phyloP scores from a whole-genome alignment of 1,140 invertebrate genomes.

The Acyrthosiphon pisum region DNA sequence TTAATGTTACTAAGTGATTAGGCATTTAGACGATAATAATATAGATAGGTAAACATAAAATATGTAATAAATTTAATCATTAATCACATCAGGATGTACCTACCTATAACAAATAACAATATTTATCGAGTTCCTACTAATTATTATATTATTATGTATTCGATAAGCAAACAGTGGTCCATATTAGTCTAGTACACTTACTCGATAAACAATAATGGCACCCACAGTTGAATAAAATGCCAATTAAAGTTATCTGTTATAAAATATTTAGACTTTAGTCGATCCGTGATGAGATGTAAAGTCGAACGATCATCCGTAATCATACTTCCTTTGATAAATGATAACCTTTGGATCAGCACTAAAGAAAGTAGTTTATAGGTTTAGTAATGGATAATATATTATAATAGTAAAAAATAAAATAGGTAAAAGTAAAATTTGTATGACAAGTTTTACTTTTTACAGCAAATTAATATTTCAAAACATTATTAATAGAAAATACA shows the following conservation, averaged over 20 bases:
- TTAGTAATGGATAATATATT: conserved; percentile 3
- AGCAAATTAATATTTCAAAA: neutral
- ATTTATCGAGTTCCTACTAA: neutral
- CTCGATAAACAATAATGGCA: neutral
- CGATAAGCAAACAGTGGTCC: neutral
- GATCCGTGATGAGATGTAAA: neutral
- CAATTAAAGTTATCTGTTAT: neutral
- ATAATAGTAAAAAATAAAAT: conserved; percentile 23
- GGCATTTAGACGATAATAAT: neutral
- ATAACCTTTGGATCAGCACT: neutral
- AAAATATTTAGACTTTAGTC: conserved; percentile 21
- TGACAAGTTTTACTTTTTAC: neutral
- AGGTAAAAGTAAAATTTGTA: neutral
- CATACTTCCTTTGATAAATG: neutral
- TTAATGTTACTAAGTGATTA: neutral
- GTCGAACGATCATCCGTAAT: neutral
- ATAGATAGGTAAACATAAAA: neutral
- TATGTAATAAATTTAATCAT: neutral
- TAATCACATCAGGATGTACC: neutral
- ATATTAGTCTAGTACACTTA: neutral
- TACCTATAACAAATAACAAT: neutral
- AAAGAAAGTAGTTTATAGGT: neutral
- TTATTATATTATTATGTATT: neutral
- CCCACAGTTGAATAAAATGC: neutral
- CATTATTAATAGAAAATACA: neutral